Conservation (phyloP, 92 coral and sea anemone genomes). For the Paragorgia papillata region DNA sequence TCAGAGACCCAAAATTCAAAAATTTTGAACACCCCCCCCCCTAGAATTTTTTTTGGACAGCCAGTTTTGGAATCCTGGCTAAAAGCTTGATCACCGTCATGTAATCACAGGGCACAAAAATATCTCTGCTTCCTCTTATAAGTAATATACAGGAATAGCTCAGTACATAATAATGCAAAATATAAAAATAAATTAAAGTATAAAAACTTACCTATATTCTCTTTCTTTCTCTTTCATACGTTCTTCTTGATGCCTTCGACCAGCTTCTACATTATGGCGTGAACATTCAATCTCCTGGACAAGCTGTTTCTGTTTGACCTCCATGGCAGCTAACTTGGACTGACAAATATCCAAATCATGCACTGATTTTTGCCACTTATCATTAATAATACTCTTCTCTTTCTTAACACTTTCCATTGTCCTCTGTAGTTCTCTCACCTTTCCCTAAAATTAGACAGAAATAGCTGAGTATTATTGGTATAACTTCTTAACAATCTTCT, state of each 20-base stretch:
- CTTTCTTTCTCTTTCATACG: constrained; percentile 78
- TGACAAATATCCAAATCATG: neutral
- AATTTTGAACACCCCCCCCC: no score
- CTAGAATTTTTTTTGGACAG: no score
- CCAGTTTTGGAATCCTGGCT: no score
- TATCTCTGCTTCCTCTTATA: no score
- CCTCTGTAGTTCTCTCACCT: neutral
- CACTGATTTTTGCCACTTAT: neutral
- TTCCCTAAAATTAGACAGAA: neutral
- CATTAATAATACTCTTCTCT: neutral
- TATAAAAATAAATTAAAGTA: no score
- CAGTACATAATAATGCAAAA: no score
- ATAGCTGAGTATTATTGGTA: no score
- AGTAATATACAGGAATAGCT: no score
- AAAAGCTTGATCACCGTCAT: no score
- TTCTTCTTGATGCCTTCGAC: constrained; percentile 71
- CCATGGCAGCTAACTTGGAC: constrained; percentile 46
- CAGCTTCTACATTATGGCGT: constrained; percentile 85
- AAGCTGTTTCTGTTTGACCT: constrained; percentile 71
- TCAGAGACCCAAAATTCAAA: no score
- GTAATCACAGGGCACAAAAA: no score
- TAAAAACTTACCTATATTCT: constrained; percentile 61
- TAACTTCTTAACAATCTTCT: no score
- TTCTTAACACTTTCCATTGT: neutral
- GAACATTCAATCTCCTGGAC: constrained; percentile 80